These are phyloP conservation scores for Centropus unirufus DNA, from an alignment of 2,113 vertebrate genomes.

Conservation along the genomic window DNA sequence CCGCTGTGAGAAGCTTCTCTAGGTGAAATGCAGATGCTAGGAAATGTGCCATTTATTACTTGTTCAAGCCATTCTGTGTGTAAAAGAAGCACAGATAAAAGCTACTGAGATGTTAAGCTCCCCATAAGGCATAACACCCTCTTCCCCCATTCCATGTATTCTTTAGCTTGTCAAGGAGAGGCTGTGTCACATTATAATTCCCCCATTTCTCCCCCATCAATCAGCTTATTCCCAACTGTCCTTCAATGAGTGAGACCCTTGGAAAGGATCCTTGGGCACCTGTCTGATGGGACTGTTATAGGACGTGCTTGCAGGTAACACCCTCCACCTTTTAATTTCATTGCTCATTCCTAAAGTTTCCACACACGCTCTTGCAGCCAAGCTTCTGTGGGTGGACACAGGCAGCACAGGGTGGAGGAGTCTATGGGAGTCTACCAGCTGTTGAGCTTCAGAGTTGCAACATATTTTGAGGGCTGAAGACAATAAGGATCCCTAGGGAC, in stretches of 20 bases:
- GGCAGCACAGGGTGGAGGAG: neutral
- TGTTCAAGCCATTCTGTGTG: neutral
- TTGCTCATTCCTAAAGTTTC: neutral
- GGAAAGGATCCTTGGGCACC: rapidly evolving
- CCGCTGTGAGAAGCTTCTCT: neutral
- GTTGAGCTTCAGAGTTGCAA: neutral
- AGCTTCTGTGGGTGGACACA: neutral
- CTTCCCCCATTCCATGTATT: neutral
- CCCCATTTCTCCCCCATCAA: too few relatives aligned
- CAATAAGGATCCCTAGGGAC: neutral
- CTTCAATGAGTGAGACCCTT: neutral
- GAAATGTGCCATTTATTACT: neutral
- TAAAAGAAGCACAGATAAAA: neutral
- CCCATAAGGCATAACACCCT: too few relatives aligned
- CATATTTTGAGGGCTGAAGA: neutral
- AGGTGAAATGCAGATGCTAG: neutral
- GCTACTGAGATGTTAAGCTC: too few relatives aligned
- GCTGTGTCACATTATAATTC: neutral
- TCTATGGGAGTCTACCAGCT: neutral
- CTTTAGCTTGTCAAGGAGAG: neutral
- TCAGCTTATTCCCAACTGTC: too few relatives aligned
- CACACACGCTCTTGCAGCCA: rapidly evolving
- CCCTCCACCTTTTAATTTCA: neutral
- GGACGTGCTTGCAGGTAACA: neutral
- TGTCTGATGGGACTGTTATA: rapidly evolving